Base-by-base conservation (phyloP, 1,140 invertebrate genomes). In the Macrostomum lignano region DNA sequence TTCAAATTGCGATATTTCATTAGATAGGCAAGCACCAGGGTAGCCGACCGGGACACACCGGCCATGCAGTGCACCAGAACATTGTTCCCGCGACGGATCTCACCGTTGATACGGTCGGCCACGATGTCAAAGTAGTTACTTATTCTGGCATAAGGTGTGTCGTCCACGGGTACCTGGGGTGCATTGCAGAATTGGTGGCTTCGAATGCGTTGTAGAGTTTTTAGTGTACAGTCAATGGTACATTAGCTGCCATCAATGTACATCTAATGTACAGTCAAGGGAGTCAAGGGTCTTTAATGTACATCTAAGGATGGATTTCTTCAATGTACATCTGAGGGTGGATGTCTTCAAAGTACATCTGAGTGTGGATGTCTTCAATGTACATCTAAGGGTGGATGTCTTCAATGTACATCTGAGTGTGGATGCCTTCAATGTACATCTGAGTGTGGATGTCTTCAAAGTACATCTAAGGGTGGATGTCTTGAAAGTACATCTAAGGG, bases 51-150 rank as follows among this genome's bases (percentile, higher is more conserved):
- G 39, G 71, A 75, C 1, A 82, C 71, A 1, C 79, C 79, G 1
- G 79, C 78, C 1, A 81, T 70, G 46, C 79, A 86, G 53, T 84
- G 77, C 0, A 84, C 71, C 38, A 84, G 49, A 0, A 71, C 69
- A 37, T 65, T 63, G n/a, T 74, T 73, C 4, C 72, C 69, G 5
- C 38, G 39, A 6, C 22, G 13, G 13, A 39, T 35, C 2, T 42
- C 24, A 48, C 40, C 13, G 29, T 46, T 26, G 26, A 55, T 50
- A 39, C 46, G 45, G 35, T 55, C 49, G 13, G 46, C 44, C 30
- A 42, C 67, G 30, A 64, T 52, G 45, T 79, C 73, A 52, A 82
- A 73, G 51, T 73, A 69, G 10, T 60, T 47, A 3, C 60, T 49
- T 33, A 82, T 61, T 38, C 72, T 65, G 2, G 69, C 65, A 36